These are phyloP conservation scores for Scophthalmus maximus DNA, from an alignment of 2,113 vertebrate species.

Conservation along the genomic window DNA sequence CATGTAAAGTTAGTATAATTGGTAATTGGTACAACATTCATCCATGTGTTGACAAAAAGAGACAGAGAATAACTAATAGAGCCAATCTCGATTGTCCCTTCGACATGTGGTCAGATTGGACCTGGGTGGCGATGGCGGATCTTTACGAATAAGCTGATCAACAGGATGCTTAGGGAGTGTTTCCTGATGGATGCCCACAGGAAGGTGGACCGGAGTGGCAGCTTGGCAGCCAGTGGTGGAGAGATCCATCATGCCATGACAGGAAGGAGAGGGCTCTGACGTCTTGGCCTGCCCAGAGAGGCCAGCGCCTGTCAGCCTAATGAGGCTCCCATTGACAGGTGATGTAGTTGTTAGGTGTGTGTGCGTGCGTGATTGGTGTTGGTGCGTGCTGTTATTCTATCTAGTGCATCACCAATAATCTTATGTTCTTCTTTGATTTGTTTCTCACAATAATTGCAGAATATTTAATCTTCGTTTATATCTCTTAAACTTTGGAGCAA, in stretches of 20 bases:
- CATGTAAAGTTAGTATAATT: neutral
- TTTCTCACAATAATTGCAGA: constrained; percentile 26
- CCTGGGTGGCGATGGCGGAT: constrained; percentile 19
- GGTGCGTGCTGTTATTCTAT: constrained; percentile 16
- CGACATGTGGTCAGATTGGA: constrained; percentile 31
- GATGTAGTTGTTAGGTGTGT: constrained; percentile 60
- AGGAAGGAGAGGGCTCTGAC: constrained; percentile 74
- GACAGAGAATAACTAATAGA: constrained; percentile 10
- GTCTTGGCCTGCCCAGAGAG: constrained; percentile 73
- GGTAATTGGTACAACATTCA: neutral
- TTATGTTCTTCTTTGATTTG: constrained; percentile 31
- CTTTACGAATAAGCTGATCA: constrained; percentile 71
- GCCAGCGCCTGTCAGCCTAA: constrained; percentile 78
- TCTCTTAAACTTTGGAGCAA: neutral
- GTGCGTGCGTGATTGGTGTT: constrained; percentile 16
- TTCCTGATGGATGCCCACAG: constrained; percentile 71
- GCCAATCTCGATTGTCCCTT: constrained; percentile 1
- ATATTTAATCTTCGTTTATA: constrained; percentile 32
- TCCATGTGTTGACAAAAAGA: neutral
- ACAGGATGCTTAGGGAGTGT: constrained; percentile 71
- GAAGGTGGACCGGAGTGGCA: constrained; percentile 77
- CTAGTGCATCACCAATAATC: neutral
- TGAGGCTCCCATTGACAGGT: constrained; percentile 78
- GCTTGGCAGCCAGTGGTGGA: constrained; percentile 73
- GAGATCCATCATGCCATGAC: constrained; percentile 79